A percentile compares a stretch with the other conserved stretches of the same genome.
Evolutionary conservation across 2,888 invertebrate species (phyloP).

Genomic region (Eutolmus rufibarbis): DNA sequence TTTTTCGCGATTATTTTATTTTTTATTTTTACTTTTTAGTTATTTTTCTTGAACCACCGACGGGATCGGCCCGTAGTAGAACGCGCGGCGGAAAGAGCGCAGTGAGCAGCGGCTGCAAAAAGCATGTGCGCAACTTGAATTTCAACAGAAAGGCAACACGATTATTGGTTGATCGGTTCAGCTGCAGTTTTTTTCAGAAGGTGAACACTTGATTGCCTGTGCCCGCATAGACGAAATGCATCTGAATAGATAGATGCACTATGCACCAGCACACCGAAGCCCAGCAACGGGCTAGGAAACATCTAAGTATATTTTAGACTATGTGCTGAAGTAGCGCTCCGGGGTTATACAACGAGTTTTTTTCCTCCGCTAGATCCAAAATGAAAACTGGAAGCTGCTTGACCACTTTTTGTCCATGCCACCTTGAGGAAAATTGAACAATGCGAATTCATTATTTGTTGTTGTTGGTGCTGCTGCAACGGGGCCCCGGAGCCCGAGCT

Average conservation of each 20-base stretch:
- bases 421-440: slow-evolving; percentile 49
- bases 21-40: neutral
- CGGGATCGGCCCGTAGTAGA: neutral
- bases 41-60: neutral
- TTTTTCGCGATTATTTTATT: neutral
- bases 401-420: slow-evolving; percentile 50
- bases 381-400: slow-evolving; percentile 53
- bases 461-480: neutral
- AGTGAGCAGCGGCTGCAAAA: slow-evolving; percentile 29
- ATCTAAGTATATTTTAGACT: neutral
- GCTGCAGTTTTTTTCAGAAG: slow-evolving; percentile 43
- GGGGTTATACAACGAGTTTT: slow-evolving; percentile 45
- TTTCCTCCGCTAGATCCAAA: slow-evolving; percentile 44
- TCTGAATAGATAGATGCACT: slow-evolving; percentile 21
- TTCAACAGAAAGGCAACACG: slow-evolving; percentile 41
- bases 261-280: neutral
- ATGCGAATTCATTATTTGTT: slow-evolving; percentile 48
- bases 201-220: slow-evolving; percentile 42
- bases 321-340: neutral
- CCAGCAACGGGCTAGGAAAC: neutral
- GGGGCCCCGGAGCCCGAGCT: neutral
- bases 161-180: slow-evolving; percentile 42
- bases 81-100: neutral
- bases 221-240: slow-evolving; percentile 32
- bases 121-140: slow-evolving; percentile 39